Conservation (phyloP, 2,797 vertebrate genomes). For the Pseudocheirus occidentalis region DNA sequence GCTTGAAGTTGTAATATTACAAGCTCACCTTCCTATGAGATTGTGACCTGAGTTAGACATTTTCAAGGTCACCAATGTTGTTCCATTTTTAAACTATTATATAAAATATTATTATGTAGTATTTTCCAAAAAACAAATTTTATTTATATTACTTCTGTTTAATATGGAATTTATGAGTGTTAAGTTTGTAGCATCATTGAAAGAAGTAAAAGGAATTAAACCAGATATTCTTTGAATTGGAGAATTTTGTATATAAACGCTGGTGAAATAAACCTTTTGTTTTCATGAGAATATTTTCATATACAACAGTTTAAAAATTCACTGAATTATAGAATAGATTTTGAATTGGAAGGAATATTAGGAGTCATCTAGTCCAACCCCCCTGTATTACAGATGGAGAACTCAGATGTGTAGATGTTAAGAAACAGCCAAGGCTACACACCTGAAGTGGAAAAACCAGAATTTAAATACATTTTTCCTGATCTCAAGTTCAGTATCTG, state of each 20-base stretch:
- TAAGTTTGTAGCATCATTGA: background rate
- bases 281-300: background rate
- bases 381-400: background rate
- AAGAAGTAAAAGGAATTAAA: background rate
- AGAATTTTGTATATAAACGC: background rate
- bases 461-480: background rate
- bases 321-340: background rate
- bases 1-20: background rate
- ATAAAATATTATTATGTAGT: background rate
- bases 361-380: background rate
- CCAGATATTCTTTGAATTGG: background rate
- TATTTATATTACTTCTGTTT: background rate
- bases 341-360: background rate
- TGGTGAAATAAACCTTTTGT: background rate
- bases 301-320: background rate
- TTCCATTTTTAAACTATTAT: constrained; percentile 11
- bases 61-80: background rate
- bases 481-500: background rate
- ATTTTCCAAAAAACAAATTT: background rate
- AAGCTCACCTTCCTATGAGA: background rate
- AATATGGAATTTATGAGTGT: background rate
- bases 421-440: background rate
- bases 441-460: background rate
- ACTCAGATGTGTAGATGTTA: background rate
- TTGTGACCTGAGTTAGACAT: background rate